Conservation (phyloP, 2,113 vertebrate genomes). For the Mystacornis crossleyi region DNA sequence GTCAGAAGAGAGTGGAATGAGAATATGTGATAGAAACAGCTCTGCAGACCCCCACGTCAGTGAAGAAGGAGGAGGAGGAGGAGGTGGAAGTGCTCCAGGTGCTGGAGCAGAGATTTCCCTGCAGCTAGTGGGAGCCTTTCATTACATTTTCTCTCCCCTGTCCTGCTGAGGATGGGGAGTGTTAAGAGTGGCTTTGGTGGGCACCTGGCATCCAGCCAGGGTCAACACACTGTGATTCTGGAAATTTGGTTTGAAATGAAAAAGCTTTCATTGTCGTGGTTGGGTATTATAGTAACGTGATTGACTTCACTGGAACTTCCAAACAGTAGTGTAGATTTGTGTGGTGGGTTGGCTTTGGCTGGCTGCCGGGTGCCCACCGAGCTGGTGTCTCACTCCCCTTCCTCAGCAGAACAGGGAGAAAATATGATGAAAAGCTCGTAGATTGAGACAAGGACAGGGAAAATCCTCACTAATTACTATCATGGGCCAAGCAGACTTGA, state of each 20-base stretch:
- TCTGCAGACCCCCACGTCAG: not conserved
- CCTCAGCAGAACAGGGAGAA: not conserved
- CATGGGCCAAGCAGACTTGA: not conserved
- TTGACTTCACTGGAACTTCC: not conserved
- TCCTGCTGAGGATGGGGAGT: not conserved
- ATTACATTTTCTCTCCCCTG: not conserved
- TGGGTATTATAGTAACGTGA: not conserved
- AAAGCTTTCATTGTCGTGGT: not conserved
- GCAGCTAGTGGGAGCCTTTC: not conserved
- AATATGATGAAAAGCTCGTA: not conserved
- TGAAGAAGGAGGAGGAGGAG: not conserved
- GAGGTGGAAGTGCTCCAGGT: not conserved
- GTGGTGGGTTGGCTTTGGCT: not conserved
- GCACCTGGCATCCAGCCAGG: not conserved
- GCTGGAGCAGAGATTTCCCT: not conserved
- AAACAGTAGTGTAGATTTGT: not conserved
- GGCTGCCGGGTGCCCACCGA: not conserved
- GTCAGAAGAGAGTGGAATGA: not conserved
- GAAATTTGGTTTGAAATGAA: not conserved
- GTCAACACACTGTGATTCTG: rapidly evolving
- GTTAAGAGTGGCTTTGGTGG: not conserved
- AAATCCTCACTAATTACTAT: not conserved
- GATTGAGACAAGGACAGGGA: not conserved
- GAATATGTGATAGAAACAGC: not conserved
- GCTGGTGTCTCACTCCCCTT: not conserved